Percentiles rank a stretch among this genome's conserved stretches.
phyloP scores from a whole-genome alignment of 1,140 invertebrate genomes.

The Berghia stephanieae region DNA sequence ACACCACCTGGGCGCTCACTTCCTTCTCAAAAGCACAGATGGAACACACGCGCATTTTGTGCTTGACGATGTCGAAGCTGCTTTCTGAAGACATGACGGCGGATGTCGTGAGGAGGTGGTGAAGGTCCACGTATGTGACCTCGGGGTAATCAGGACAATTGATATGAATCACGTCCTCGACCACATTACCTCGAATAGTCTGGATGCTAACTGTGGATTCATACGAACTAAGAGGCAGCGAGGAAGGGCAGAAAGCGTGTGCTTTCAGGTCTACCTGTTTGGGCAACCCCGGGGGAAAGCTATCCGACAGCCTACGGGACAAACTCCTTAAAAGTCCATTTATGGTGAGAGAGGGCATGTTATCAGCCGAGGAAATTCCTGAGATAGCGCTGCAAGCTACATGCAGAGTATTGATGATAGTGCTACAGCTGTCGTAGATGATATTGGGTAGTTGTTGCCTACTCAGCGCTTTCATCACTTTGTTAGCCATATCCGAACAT shows the following conservation, averaged over 20 bases:
- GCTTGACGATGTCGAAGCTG: slow-evolving; percentile 33
- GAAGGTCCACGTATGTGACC: slow-evolving; percentile 38
- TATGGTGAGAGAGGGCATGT: slow-evolving; percentile 14
- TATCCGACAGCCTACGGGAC: slow-evolving; percentile 18
- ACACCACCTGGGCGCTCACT: slow-evolving; percentile 24
- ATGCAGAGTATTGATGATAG: slow-evolving; percentile 36
- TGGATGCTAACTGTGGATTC: slow-evolving; percentile 28
- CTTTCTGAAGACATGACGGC: background rate
- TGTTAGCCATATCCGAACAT: slow-evolving; percentile 35
- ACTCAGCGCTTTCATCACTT: slow-evolving; percentile 26
- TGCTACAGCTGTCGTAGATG: slow-evolving; percentile 35
- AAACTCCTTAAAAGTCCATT: slow-evolving; percentile 11
- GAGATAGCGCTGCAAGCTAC: slow-evolving; percentile 27
- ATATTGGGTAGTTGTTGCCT: slow-evolving; percentile 17
- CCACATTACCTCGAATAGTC: slow-evolving; percentile 1
- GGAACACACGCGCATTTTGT: slow-evolving; percentile 35
- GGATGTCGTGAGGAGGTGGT: slow-evolving; percentile 17
- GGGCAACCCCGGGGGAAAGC: slow-evolving; percentile 22
- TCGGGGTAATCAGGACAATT: slow-evolving; percentile 39
- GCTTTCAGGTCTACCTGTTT: slow-evolving; percentile 30
- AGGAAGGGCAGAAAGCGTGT: slow-evolving; percentile 38
- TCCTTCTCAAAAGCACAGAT: slow-evolving; percentile 39
- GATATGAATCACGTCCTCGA: slow-evolving; percentile 34
- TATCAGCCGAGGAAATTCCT: slow-evolving; percentile 7
- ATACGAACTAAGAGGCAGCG: slow-evolving; percentile 32